Conservation (phyloP, 1,140 invertebrate genomes). For the Trichogramma pretiosum region DNA sequence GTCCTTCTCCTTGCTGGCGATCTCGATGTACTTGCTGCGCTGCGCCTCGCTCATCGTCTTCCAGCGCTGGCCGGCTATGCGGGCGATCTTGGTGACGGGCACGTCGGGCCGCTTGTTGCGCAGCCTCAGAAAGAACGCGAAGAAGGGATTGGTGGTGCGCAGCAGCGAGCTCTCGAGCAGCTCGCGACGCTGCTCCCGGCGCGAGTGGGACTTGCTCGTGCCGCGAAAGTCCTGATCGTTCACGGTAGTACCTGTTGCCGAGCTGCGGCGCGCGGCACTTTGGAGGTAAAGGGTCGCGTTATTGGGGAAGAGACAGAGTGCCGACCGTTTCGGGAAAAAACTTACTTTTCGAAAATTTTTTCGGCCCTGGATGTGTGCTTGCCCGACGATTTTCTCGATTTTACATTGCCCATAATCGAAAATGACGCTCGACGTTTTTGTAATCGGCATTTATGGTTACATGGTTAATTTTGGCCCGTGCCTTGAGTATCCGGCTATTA, state of each 20-base stretch:
- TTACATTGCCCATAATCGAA: neutral
- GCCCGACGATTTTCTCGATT: neutral
- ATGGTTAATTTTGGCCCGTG: too few relatives aligned
- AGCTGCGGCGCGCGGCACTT: too few relatives aligned
- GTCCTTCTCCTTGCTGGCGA: constrained; percentile 34
- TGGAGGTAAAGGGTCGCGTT: too few relatives aligned
- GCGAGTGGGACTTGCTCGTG: too few relatives aligned
- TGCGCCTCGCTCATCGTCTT: constrained; percentile 27
- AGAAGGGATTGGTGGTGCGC: constrained; percentile 37
- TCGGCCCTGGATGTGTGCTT: neutral
- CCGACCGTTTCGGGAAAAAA: neutral
- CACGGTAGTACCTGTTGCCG: too few relatives aligned
- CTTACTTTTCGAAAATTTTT: neutral
- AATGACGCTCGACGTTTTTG: too few relatives aligned
- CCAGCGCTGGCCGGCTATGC: constrained; percentile 36
- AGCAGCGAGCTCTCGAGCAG: too few relatives aligned
- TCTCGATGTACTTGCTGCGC: constrained; percentile 36
- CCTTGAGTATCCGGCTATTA: too few relatives aligned
- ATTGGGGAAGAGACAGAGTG: too few relatives aligned
- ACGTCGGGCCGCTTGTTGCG: constrained; percentile 30
- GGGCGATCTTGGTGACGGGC: constrained; percentile 31
- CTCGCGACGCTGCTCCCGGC: too few relatives aligned
- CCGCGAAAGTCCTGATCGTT: too few relatives aligned
- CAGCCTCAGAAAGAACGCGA: constrained; percentile 35
- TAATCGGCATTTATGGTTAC: too few relatives aligned